A percentile compares a stretch with the other conserved stretches of the same genome.
Conservation (phyloP, 2,113 vertebrate genomes). For the Isurus oxyrinchus region DNA sequence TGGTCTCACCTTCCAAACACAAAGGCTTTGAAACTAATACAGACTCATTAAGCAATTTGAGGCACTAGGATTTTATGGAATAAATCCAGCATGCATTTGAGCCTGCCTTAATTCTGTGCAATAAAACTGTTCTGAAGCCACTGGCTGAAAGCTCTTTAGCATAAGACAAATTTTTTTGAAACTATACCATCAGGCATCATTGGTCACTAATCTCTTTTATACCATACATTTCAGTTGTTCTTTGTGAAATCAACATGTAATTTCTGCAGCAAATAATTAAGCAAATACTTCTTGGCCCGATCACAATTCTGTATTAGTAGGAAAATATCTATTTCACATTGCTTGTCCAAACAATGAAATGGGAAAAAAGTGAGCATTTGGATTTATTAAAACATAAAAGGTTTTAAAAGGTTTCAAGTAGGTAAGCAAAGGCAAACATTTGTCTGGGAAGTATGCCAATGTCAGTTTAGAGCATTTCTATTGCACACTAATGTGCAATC, state of each 20-base stretch:
- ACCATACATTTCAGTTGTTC: neutral
- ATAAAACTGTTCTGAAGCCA: neutral
- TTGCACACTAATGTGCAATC: neutral
- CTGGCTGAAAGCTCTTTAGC: neutral
- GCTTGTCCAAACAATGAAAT: neutral
- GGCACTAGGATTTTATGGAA: neutral
- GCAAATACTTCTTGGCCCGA: neutral
- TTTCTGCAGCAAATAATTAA: neutral
- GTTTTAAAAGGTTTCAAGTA: neutral
- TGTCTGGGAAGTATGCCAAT: slow-evolving; percentile 4
- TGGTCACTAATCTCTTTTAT: neutral
- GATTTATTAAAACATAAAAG: neutral
- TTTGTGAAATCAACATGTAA: neutral
- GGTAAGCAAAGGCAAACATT: slow-evolving; percentile 23
- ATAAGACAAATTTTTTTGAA: neutral
- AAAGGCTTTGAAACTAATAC: neutral
- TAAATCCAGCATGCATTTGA: neutral
- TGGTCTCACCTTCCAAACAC: neutral
- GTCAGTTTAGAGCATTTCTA: slow-evolving; percentile 26
- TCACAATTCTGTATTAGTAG: neutral
- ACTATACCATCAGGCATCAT: neutral
- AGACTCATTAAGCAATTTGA: neutral
- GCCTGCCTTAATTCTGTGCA: neutral
- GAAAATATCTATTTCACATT: neutral
- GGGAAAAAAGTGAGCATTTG: neutral